Evolutionary conservation across 2,113 vertebrate genomes (phyloP), one percentile per base, ranked within the genome.

Genomic region (Oophaga pumilio): DNA sequence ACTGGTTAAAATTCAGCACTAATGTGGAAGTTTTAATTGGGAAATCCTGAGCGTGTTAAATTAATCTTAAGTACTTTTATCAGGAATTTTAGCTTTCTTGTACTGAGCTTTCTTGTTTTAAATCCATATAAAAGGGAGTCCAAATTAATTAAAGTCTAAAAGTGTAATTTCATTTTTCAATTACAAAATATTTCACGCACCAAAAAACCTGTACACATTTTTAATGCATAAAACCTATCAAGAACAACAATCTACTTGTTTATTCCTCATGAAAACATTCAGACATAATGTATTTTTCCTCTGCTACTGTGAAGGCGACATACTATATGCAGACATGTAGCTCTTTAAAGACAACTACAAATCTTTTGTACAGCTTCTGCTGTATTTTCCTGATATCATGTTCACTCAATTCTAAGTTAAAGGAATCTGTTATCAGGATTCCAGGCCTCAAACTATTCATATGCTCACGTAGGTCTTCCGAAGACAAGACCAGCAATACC

Each of bases 11-110:
- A 94, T 93, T 91, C 90, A 91, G 53, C 57, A 81, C 86, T 93
- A 93, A 94, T 92, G 89, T 90, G 89, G 83, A 94, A 92, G 80
- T 92, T 94, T 93, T 94, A 93, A 95, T 93, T 93, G 92, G 92
- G 91, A 94, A 94, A 93, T 92, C 89, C 89, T 93, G 71, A 89
- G 90, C 92, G 89, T 92, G 87, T 92, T 92, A 93, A 93, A 93
- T 94, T 93, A 92, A 91, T 91, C 91, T 93, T 92, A 92, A 92
- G 90, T 91, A 87, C 89, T 92, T 94, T 93, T 94, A 91, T 93
- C 91, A 91, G 43, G 89, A 92, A 91, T 89, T 90, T 78, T 76
- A 0, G 0, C 79, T 91, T 90, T 69, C 68, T 74, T 52, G 85
- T 90, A 26, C 52, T 12, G 74, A 0, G 0, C 77, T 90, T 89